Evolutionary conservation across 2,888 invertebrate species (phyloP), one percentile per base, ranked within the genome.

Genomic region (Polyommatus iphigenia): DNA sequence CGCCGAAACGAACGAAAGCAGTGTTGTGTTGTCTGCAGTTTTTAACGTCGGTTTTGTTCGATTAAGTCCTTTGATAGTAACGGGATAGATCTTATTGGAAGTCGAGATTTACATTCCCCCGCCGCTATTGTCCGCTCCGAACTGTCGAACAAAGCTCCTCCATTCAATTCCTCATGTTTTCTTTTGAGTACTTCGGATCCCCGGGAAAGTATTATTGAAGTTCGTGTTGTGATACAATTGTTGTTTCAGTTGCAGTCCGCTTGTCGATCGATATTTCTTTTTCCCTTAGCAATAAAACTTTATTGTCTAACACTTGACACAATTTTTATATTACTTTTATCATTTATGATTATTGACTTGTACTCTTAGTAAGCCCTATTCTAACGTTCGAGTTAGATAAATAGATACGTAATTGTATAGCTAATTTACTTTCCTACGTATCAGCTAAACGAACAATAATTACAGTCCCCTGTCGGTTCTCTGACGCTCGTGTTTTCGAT

Each of bases 51-150:
- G 75, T 54, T 75, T 24, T 75, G 50, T 75, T 75, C 75, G 75
- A 75, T 75, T 75, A 54, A 50, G 75, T 75, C 54, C 75, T 75
- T 75, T 75, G 75, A 75, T 75, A 75, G 46, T 75, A 75, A 54
- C 50, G 15, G 75, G 46, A 54, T 75, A 75, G 75, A 75, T 75
- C 29, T 75, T 54, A 75, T 75, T 75, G 75, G 50, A 75, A 75
- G 24, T 75, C 75, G 29, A 72, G 72, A 75, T 75, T 75, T 75
- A 54, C 75, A 75, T 75, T 75, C 75, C 50, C 50, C 20, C 20
- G 75, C 18, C 29, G 75, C 75, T 13, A 50, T 73, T 29, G 75
- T 75, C 50, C 29, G 50, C 75, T 50, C 18, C 75, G 5, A 75
- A 54, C 75, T 54, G 24, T 50, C 29, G 54, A 54, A 75, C 75